phyloP scores from a whole-genome alignment of 1,140 invertebrate species.

The Drosophila murphyi region DNA sequence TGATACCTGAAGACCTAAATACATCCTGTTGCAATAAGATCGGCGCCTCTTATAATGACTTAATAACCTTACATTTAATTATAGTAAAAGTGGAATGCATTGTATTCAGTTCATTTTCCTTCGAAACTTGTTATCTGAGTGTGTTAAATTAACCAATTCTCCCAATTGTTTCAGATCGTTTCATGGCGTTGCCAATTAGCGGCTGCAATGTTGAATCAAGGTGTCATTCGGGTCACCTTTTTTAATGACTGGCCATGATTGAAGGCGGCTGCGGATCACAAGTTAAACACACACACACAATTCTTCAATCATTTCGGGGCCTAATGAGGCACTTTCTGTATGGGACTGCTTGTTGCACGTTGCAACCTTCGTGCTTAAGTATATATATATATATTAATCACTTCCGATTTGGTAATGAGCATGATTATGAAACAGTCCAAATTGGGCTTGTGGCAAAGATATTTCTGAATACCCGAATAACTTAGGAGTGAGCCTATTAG shows the following conservation, averaged over 20 bases:
- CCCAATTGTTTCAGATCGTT: constrained; percentile 10
- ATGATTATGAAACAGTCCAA: constrained; percentile 34
- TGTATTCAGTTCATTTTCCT: constrained; percentile 39
- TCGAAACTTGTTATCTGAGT: constrained; percentile 62
- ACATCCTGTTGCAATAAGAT: constrained; percentile 73
- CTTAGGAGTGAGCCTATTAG: too few species aligned
- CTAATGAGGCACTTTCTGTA: constrained; percentile 20
- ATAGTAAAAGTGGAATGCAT: constrained; percentile 28
- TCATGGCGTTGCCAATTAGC: constrained; percentile 46
- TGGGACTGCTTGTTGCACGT: neutral
- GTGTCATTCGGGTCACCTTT: constrained; percentile 76
- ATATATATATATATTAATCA: constrained; percentile 41
- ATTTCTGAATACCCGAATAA: neutral
- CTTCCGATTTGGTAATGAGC: constrained; percentile 64
- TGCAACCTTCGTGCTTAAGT: neutral
- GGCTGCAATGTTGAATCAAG: constrained; percentile 41
- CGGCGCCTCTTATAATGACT: constrained; percentile 49
- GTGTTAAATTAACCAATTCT: constrained; percentile 71
- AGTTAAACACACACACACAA: constrained; percentile 2
- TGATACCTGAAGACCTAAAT: neutral
- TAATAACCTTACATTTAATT: constrained; percentile 52
- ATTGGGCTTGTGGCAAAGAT: constrained; percentile 38
- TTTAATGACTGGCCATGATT: constrained; percentile 73
- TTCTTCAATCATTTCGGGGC: constrained; percentile 5
- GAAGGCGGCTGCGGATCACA: neutral